Evolutionary conservation across 2,113 vertebrate genomes (phyloP).

Genomic region (Xenotilapia flavipinnis): DNA sequence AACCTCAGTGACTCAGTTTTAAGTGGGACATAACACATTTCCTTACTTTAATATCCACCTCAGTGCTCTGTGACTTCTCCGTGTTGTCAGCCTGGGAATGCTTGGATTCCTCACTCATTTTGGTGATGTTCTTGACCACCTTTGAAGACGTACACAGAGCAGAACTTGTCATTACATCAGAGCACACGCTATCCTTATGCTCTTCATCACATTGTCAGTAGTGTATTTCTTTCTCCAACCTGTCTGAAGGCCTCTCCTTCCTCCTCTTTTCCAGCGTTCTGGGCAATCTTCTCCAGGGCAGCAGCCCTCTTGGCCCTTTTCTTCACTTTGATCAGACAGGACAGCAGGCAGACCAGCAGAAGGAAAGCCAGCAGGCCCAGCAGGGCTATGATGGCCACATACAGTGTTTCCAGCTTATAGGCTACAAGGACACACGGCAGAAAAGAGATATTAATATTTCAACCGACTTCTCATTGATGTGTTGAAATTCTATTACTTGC

Average conservation of each 20-base stretch:
- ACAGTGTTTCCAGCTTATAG: constrained; percentile 63
- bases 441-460: constrained; percentile 12
- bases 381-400: constrained; percentile 71
- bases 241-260: constrained; percentile 75
- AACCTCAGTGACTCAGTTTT: not conserved
- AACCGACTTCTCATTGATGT: constrained; percentile 5
- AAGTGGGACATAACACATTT: not conserved
- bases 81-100: constrained; percentile 74
- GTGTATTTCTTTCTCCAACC: constrained; percentile 38
- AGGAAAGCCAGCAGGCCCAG: constrained; percentile 69
- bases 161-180: not conserved
- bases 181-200: not conserved
- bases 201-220: not conserved
- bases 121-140: constrained; percentile 76
- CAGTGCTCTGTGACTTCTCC: constrained; percentile 76
- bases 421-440: constrained; percentile 32
- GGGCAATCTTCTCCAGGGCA: constrained; percentile 68
- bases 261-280: constrained; percentile 70
- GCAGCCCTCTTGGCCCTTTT: constrained; percentile 68
- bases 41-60: constrained; percentile 77
- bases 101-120: constrained; percentile 72
- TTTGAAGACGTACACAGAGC: constrained; percentile 26
- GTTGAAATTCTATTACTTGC: not conserved
- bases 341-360: constrained; percentile 72
- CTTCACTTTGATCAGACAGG: constrained; percentile 73